These are phyloP conservation scores for Meandrusa payeni DNA, from an alignment of 2,888 invertebrate genomes.

Conservation along the genomic window DNA sequence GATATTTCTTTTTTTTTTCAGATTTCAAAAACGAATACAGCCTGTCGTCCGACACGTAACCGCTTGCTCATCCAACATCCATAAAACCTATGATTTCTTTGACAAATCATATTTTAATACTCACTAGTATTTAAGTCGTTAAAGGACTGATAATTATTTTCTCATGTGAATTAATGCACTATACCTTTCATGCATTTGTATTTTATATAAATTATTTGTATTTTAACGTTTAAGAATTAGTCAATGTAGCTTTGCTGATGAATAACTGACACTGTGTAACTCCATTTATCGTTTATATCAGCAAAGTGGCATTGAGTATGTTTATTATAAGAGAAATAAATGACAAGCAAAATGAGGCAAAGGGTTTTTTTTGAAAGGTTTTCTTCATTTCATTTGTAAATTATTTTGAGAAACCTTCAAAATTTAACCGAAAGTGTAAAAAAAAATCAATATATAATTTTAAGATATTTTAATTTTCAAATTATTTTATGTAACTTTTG, in stretches of 20 bases:
- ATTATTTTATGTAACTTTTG: slow-evolving; percentile 54
- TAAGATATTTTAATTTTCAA: slow-evolving; percentile 37
- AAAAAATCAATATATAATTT: slow-evolving; percentile 45
- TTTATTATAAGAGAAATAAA: slow-evolving; percentile 47
- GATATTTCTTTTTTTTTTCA: slow-evolving; percentile 49
- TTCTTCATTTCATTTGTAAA: slow-evolving; percentile 62
- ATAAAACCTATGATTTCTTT: slow-evolving; percentile 30
- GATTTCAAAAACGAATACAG: slow-evolving; percentile 43
- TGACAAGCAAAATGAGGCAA: slow-evolving; percentile 78
- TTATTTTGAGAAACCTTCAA: slow-evolving; percentile 67
- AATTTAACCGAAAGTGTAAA: slow-evolving; percentile 52
- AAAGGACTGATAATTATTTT: slow-evolving; percentile 61
- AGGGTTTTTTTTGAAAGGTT: slow-evolving; percentile 67
- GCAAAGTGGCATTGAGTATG: slow-evolving; percentile 41
- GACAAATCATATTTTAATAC: slow-evolving; percentile 47
- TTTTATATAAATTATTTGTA: slow-evolving; percentile 59
- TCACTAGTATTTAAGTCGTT: slow-evolving; percentile 59
- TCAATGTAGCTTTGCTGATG: slow-evolving; percentile 38
- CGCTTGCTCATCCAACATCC: slow-evolving; percentile 27
- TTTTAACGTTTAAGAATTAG: slow-evolving; percentile 37
- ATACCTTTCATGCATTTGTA: slow-evolving; percentile 70
- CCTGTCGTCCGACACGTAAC: slow-evolving; percentile 46
- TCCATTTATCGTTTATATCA: slow-evolving; percentile 33
- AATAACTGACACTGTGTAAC: slow-evolving; percentile 8
- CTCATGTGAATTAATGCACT: slow-evolving; percentile 46